A percentile compares a stretch with the other conserved stretches of the same genome.
Evolutionary conservation across 1,140 invertebrate species (phyloP).

Genomic region (Orius laevigatus): DNA sequence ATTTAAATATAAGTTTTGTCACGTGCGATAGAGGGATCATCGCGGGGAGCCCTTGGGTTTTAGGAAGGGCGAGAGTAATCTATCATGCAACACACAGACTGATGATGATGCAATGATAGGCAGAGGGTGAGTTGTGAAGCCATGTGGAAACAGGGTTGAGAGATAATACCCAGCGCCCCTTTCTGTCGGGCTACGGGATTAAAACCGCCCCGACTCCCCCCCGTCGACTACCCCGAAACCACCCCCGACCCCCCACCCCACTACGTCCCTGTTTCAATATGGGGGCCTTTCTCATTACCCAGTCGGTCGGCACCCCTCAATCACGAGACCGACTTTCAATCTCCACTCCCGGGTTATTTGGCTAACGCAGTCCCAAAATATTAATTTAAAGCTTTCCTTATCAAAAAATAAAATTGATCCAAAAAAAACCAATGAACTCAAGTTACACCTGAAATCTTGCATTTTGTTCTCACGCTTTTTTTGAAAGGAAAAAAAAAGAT

Average conservation of each 20-base stretch:
- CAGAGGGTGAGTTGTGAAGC: conserved; percentile 3
- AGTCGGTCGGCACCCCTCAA: conserved; percentile 3
- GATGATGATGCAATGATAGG: conserved; percentile 9
- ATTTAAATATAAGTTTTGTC: too few relatives aligned
- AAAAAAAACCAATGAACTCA: background rate
- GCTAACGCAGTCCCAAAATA: conserved; percentile 4
- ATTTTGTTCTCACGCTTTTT: too few relatives aligned
- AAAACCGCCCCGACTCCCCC: background rate
- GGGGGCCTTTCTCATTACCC: conserved; percentile 7
- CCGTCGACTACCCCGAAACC: background rate
- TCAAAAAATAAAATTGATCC: background rate
- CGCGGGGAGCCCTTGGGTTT: background rate
- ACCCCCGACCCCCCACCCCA: background rate
- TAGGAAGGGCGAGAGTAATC: conserved; percentile 4
- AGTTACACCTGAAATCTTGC: too few relatives aligned
- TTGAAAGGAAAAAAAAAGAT: too few relatives aligned
- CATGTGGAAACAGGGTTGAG: conserved; percentile 6
- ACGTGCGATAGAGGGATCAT: background rate
- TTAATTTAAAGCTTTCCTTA: conserved; percentile 3
- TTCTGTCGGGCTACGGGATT: background rate
- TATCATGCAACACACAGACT: conserved; percentile 9
- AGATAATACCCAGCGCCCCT: conserved; percentile 2
- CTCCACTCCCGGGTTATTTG: background rate
- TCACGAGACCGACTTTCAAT: conserved; percentile 3
- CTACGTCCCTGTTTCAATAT: conserved; percentile 5